phyloP scores from a whole-genome alignment of 2,797 vertebrate genomes.

The Dromococcyx pavoninus region DNA sequence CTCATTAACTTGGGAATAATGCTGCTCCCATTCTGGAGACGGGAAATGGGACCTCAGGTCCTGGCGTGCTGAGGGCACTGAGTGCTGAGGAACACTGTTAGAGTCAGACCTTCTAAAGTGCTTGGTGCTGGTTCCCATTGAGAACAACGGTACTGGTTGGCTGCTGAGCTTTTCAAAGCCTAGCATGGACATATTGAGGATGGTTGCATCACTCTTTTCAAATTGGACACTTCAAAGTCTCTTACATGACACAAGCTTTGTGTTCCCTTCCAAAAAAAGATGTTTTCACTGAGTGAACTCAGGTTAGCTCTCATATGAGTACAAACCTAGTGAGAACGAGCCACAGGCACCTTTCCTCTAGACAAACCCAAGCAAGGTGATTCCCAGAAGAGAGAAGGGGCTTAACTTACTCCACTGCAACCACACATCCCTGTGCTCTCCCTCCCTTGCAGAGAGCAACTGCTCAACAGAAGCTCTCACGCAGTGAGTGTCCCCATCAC shows the following conservation, averaged over 20 bases:
- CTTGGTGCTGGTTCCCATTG: not conserved
- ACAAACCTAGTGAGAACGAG: not conserved
- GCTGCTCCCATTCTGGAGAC: not conserved
- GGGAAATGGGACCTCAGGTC: not conserved
- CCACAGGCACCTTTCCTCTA: not conserved
- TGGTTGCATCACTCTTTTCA: not conserved
- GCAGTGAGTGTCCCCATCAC: not conserved
- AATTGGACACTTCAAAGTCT: not conserved
- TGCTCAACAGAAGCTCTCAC: not conserved
- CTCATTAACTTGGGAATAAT: not conserved
- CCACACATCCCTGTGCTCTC: not conserved
- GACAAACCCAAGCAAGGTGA: not conserved
- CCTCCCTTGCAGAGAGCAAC: not conserved
- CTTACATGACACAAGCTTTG: not conserved
- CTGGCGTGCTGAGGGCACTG: rapidly evolving
- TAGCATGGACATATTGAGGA: not conserved
- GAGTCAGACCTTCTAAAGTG: not conserved
- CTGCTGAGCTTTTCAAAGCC: not conserved
- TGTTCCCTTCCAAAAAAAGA: not conserved
- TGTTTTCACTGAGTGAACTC: not conserved
- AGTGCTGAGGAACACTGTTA: not conserved
- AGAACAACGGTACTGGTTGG: not conserved
- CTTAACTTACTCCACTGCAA: no score
- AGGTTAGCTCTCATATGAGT: not conserved
- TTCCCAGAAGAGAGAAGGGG: no score